Conservation (phyloP, 2,113 vertebrate species). For the Megalops atlanticus region DNA sequence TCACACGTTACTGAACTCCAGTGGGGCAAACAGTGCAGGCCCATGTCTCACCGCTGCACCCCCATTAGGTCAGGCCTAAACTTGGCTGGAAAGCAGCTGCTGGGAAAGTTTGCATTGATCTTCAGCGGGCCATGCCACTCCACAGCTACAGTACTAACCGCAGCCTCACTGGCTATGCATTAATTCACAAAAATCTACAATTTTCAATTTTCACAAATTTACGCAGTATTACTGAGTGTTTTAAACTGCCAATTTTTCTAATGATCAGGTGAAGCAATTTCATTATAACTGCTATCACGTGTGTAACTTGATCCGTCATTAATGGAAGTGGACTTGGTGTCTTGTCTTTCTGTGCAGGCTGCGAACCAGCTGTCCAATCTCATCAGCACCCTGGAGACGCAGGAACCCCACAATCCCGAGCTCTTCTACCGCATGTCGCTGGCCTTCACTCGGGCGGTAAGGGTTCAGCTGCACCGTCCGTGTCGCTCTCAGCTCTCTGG, state of each 20-base stretch:
- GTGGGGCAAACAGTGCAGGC: background rate
- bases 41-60: too few species aligned
- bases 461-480: slow-evolving; percentile 33
- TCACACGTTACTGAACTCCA: background rate
- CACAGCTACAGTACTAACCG: too few species aligned
- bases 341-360: slow-evolving; percentile 68
- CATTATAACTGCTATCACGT: background rate
- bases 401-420: slow-evolving; percentile 84
- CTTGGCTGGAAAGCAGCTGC: background rate
- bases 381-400: slow-evolving; percentile 72
- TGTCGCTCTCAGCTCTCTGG: background rate
- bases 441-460: slow-evolving; percentile 90
- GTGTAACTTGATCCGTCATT: background rate
- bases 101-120: background rate
- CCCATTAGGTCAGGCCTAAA: background rate
- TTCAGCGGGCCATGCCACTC: too few species aligned
- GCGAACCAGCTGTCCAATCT: slow-evolving; percentile 79
- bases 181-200: too few species aligned
- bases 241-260: too few species aligned
- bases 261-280: too few species aligned
- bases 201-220: too few species aligned
- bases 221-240: too few species aligned
- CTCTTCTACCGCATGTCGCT: slow-evolving; percentile 85
- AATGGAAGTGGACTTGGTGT: slow-evolving; percentile 17
- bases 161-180: too few species aligned